Base-by-base conservation (phyloP, 2,113 vertebrate species). In the Pollimyrus isidori region DNA sequence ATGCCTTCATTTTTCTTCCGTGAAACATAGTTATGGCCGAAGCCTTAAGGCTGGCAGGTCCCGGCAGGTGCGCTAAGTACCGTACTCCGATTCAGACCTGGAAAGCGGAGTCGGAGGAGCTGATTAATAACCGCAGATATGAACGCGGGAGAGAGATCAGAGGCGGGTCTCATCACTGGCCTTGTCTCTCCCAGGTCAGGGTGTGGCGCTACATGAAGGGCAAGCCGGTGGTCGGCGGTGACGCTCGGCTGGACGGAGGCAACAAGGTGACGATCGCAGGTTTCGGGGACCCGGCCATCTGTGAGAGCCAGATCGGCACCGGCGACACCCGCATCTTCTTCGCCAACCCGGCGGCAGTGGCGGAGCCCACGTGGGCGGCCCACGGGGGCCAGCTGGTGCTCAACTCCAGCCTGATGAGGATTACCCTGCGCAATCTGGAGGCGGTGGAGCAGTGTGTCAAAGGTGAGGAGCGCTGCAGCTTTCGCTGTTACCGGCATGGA, bases 241-340 rank as follows among this genome's bases (percentile, higher is more conserved):
- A 98, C 91, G 96, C 97, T 88, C 97, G 99, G 84, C 90, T 97
- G 94, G 98, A 99, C 0, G 98, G 97, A 0, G 97, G 98, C 23
- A 98, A 98, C 96, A 99, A 99, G 90, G 96, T 99, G 94, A 97
- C 98, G 91, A 98, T 99, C 0, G 96, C 97, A 0, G 98, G 98
- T 90, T 99, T 99, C 0, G 98, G 98, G 87, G 98, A 99, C 92
- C 97, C 98, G 0, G 93, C 95, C 11, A 99, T 99, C 95, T 99
- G 98, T 0, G 98, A 99, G 96, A 99, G 99, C 95, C 97, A 98
- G 90, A 98, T 99, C 62, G 96, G 98, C 1, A 98, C 98, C 0
- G 98, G 98, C 0, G 98, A 99, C 94, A 99, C 98, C 0, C 96
- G 98, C 91, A 99, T 99, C 91, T 99, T 99, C 96, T 99, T 99